Evolutionary conservation across 2,888 invertebrate species (phyloP).

Genomic region (Hetaerina titia): DNA sequence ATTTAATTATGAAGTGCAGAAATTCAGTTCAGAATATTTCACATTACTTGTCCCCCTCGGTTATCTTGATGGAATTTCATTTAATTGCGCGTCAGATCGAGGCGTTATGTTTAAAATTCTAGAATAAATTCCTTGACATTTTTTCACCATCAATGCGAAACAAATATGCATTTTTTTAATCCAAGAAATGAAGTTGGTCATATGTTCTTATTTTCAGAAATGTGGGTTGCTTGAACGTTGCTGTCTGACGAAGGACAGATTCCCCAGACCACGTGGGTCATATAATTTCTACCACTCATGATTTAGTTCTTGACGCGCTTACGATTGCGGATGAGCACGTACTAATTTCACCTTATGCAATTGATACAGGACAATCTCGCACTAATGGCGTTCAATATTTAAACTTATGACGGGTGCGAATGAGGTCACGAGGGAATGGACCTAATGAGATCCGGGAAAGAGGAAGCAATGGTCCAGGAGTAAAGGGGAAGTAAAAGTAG

Average conservation of each 20-base stretch:
- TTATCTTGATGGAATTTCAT: too few relatives aligned
- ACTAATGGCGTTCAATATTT: not conserved
- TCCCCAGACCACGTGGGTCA: not conserved
- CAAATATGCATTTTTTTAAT: too few relatives aligned
- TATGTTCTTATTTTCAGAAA: too few relatives aligned
- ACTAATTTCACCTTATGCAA: not conserved
- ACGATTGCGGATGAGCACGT: not conserved
- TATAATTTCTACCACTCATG: not conserved
- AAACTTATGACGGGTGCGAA: not conserved
- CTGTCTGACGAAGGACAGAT: not conserved
- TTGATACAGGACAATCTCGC: not conserved
- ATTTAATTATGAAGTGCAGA: too few relatives aligned
- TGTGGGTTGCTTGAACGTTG: too few relatives aligned
- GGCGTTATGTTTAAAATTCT: too few relatives aligned
- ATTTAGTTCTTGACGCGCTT: conserved; percentile 7
- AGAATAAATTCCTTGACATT: too few relatives aligned
- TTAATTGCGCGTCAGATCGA: too few relatives aligned
- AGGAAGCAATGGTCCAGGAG: not conserved
- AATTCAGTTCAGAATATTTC: too few relatives aligned
- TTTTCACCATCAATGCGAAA: too few relatives aligned
- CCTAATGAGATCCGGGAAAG: not conserved
- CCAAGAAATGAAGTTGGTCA: too few relatives aligned
- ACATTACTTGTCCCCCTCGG: too few relatives aligned
- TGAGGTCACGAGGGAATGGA: not conserved
- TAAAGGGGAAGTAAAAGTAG: not conserved